Evolutionary conservation across 2,113 vertebrate genomes (phyloP).

Genomic region (Cacatua alba): DNA sequence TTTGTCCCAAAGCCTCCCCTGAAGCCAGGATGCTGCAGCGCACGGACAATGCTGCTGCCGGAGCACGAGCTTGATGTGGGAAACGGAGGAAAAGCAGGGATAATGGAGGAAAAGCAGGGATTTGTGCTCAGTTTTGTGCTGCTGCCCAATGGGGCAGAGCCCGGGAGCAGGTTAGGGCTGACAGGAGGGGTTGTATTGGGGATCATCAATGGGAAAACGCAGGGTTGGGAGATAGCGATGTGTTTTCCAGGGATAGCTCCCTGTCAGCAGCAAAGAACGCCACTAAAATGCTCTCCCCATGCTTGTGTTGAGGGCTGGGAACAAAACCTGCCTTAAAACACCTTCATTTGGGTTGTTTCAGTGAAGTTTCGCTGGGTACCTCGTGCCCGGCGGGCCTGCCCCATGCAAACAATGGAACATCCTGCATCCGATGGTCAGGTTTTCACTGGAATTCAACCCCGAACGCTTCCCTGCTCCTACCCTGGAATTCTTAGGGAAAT

Average conservation of each 20-base stretch:
- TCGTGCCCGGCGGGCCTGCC: accelerated
- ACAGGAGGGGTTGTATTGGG: accelerated
- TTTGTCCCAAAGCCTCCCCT: background rate
- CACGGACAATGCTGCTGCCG: background rate
- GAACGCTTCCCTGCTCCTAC: background rate
- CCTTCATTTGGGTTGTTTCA: background rate
- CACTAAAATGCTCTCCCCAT: accelerated
- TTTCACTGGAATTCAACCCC: background rate
- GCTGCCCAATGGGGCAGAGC: accelerated
- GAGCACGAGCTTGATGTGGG: accelerated
- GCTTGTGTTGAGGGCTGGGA: background rate
- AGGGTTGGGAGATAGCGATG: background rate
- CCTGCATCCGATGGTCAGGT: accelerated
- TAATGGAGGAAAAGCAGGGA: accelerated
- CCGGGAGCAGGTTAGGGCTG: background rate
- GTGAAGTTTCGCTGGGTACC: background rate
- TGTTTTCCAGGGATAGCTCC: background rate
- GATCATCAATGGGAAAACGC: accelerated
- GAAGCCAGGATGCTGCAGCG: background rate
- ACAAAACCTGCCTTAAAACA: background rate
- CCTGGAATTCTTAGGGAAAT: background rate
- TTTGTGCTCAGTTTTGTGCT: background rate
- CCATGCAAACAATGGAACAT: background rate
- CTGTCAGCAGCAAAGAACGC: background rate
- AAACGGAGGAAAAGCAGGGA: background rate